Conservation (phyloP, 2,888 invertebrate genomes). For the Rhogogaster chlorosoma region DNA sequence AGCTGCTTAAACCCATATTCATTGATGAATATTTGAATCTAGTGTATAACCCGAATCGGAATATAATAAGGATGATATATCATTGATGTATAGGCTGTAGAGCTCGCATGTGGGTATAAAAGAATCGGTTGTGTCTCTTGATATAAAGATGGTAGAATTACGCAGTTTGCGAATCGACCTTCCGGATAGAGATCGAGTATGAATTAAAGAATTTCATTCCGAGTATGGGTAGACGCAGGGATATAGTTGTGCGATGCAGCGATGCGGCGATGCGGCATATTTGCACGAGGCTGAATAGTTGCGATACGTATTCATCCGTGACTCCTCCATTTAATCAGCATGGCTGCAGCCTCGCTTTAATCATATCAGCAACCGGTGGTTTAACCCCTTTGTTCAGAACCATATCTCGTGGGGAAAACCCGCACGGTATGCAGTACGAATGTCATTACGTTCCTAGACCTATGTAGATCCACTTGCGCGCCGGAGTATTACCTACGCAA, state of each 20-base stretch:
- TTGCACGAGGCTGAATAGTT: constrained; percentile 25
- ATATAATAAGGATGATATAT: too few species aligned
- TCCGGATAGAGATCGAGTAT: neutral
- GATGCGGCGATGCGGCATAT: neutral
- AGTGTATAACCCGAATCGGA: too few species aligned
- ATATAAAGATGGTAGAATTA: too few species aligned
- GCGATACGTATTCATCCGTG: constrained; percentile 44
- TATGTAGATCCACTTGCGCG: neutral
- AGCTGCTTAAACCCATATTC: too few species aligned
- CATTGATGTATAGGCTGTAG: too few species aligned
- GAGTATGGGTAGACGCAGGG: neutral
- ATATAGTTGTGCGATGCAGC: neutral
- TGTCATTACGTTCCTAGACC: neutral
- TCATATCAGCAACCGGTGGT: constrained; percentile 50
- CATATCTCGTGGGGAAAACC: neutral
- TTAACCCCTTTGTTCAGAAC: neutral
- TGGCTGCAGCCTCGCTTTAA: constrained; percentile 40
- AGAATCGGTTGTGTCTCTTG: too few species aligned
- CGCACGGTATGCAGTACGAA: neutral
- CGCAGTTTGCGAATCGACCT: neutral
- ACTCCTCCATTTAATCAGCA: constrained; percentile 42
- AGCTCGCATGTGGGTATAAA: too few species aligned
- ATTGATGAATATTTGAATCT: too few species aligned
- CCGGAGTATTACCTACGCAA: neutral
- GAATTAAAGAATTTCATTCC: constrained; percentile 19